A percentile compares a stretch with the other conserved stretches of the same genome.
These are phyloP conservation scores for Propithecus coquereli DNA, from an alignment of 2,113 vertebrate genomes.

Conservation along the genomic window DNA sequence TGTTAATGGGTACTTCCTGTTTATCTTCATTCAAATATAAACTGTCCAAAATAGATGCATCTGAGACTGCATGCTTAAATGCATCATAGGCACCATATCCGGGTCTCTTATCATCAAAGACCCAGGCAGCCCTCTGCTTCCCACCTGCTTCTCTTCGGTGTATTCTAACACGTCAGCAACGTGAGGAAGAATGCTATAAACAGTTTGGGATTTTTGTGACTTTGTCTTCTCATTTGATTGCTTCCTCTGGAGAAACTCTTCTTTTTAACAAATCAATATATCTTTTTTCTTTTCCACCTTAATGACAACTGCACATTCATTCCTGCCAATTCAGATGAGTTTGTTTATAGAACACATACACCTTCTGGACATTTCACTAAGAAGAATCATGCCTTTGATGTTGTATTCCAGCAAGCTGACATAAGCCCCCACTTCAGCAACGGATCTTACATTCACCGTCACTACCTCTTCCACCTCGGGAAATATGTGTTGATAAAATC, in stretches of 20 bases:
- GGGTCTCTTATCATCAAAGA: conserved; percentile 96
- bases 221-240: conserved; percentile 99
- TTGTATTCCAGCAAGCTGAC: conserved; percentile 98
- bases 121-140: conserved; percentile 98
- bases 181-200: conserved; percentile 97
- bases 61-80: conserved; percentile 96
- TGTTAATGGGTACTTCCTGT: no score
- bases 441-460: conserved; percentile 98
- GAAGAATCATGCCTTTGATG: conserved; percentile 98
- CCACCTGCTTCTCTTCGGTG: conserved; percentile 96
- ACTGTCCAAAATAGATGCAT: no score
- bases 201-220: conserved; percentile 99
- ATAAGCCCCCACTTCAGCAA: conserved; percentile 98
- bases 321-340: conserved; percentile 97
- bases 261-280: conserved; percentile 99
- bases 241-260: conserved; percentile 98
- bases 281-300: conserved; percentile 99
- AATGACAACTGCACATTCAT: conserved; percentile 97
- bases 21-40: no score
- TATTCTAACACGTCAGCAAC: conserved; percentile 97
- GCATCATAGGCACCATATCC: conserved; percentile 98
- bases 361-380: conserved; percentile 95
- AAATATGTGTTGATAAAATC: conserved; percentile 98
- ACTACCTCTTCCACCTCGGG: conserved; percentile 98
- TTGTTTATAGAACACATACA: conserved; percentile 99